These are phyloP conservation scores for Brachionichthys hirsutus DNA, from an alignment of 2,113 vertebrate genomes.

Conservation along the genomic window DNA sequence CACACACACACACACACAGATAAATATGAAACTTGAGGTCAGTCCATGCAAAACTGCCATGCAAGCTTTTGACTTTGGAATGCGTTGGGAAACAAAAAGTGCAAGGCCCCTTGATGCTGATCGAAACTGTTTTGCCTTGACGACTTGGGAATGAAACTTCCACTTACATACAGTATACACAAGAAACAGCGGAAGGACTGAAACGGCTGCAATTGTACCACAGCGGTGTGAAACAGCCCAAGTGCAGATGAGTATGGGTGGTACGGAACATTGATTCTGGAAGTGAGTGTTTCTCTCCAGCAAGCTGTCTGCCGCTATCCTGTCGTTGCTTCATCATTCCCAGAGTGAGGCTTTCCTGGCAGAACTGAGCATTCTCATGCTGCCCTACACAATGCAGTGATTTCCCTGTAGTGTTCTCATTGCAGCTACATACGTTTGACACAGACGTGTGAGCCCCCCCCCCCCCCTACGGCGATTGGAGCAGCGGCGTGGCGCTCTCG, in stretches of 20 bases:
- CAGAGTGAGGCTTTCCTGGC: conserved; percentile 47
- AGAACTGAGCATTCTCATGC: conserved; percentile 45
- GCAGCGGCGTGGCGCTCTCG: conserved; percentile 36
- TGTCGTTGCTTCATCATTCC: conserved; percentile 65
- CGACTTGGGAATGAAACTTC: conserved; percentile 46
- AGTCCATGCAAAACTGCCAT: conserved; percentile 40
- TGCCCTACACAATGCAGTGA: conserved; percentile 52
- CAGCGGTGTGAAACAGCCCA: conserved; percentile 49
- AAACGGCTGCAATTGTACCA: conserved; percentile 54
- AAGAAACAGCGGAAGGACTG: conserved; percentile 33
- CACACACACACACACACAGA: conserved; percentile 1
- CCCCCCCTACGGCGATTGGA: conserved; percentile 28
- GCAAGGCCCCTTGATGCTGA: conserved; percentile 32
- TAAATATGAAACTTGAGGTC: conserved; percentile 53
- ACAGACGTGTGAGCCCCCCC: conserved; percentile 39
- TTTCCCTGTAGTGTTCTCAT: conserved; percentile 57
- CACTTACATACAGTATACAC: conserved; percentile 22
- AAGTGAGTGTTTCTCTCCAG: conserved; percentile 62
- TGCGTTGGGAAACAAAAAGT: conserved; percentile 42
- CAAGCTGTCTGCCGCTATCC: conserved; percentile 54
- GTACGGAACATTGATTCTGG: conserved; percentile 65
- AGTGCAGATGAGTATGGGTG: conserved; percentile 58
- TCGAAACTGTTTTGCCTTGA: conserved; percentile 53
- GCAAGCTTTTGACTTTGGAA: conserved; percentile 41
- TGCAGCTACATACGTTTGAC: conserved; percentile 51